phyloP scores from a whole-genome alignment of 2,113 vertebrate species.

The Nanorana parkeri region DNA sequence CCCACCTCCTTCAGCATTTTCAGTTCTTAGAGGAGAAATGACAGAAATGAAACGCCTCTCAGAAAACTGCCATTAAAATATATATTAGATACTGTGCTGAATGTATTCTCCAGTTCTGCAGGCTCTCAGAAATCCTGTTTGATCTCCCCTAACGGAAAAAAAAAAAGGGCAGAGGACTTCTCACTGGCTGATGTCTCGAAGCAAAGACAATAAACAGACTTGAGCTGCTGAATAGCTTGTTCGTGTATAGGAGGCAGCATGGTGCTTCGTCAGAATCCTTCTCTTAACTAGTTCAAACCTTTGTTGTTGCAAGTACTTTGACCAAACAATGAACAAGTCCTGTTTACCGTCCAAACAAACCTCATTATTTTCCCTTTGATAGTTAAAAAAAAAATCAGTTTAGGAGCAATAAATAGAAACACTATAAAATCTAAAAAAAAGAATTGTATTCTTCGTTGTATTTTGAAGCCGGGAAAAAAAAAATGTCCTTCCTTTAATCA shows the following conservation, averaged over 20 bases:
- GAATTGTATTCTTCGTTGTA: background rate
- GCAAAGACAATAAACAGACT: constrained; percentile 50
- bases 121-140: constrained; percentile 53
- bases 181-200: constrained; percentile 54
- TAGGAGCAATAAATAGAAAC: constrained; percentile 24
- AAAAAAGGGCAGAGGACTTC: constrained; percentile 49
- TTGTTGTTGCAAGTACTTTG: constrained; percentile 43
- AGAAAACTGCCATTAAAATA: constrained; percentile 54
- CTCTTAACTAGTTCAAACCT: constrained; percentile 40
- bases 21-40: constrained; percentile 54
- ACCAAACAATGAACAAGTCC: constrained; percentile 48
- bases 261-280: constrained; percentile 39
- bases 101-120: constrained; percentile 56
- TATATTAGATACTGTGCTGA: constrained; percentile 17
- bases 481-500: background rate
- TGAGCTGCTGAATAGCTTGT: constrained; percentile 13
- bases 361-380: constrained; percentile 49
- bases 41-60: constrained; percentile 54
- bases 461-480: too few relatives aligned
- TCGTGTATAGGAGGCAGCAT: constrained; percentile 13
- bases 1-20: constrained; percentile 48
- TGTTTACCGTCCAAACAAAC: constrained; percentile 47
- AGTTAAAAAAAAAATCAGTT: constrained; percentile 12
- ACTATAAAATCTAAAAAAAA: background rate
- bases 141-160: constrained; percentile 58